A percentile compares a stretch with the other conserved stretches of the same genome.
Evolutionary conservation across 2,888 invertebrate genomes (phyloP).

Genomic region (Brassicogethes aeneus): DNA sequence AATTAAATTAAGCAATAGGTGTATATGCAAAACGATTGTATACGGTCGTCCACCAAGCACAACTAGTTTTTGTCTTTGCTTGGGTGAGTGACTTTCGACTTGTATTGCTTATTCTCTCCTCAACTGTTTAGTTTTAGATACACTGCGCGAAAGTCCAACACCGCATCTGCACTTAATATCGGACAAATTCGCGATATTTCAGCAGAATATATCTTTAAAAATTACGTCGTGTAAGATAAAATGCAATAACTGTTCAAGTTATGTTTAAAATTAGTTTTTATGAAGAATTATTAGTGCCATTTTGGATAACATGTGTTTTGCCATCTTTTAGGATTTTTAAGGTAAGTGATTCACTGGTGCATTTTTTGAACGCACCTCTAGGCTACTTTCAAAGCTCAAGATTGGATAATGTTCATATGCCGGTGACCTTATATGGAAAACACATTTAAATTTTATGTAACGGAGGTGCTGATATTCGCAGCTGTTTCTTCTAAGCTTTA

Average conservation of each 20-base stretch:
- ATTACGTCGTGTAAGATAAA: too few relatives aligned
- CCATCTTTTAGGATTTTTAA: too few relatives aligned
- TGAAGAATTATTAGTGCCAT: too few relatives aligned
- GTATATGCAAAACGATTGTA: too few relatives aligned
- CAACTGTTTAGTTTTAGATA: background rate
- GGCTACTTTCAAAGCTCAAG: background rate
- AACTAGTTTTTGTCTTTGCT: slow-evolving; percentile 6
- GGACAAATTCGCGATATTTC: too few relatives aligned
- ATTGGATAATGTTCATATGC: background rate
- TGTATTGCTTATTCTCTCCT: background rate
- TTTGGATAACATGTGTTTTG: too few relatives aligned
- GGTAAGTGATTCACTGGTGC: background rate
- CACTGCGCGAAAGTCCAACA: background rate
- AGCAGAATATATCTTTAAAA: too few relatives aligned
- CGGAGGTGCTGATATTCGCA: background rate
- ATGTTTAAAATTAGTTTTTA: too few relatives aligned
- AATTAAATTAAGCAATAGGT: too few relatives aligned
- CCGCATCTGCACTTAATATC: background rate
- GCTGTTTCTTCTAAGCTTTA: background rate
- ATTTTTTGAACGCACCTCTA: background rate
- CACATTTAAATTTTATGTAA: slow-evolving; percentile 1
- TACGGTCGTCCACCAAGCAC: background rate
- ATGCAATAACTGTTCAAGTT: too few relatives aligned
- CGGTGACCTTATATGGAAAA: background rate
- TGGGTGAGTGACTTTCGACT: slow-evolving; percentile 6